Base-by-base conservation (phyloP, 2,113 vertebrate genomes). In the Mustela lutreola region DNA sequence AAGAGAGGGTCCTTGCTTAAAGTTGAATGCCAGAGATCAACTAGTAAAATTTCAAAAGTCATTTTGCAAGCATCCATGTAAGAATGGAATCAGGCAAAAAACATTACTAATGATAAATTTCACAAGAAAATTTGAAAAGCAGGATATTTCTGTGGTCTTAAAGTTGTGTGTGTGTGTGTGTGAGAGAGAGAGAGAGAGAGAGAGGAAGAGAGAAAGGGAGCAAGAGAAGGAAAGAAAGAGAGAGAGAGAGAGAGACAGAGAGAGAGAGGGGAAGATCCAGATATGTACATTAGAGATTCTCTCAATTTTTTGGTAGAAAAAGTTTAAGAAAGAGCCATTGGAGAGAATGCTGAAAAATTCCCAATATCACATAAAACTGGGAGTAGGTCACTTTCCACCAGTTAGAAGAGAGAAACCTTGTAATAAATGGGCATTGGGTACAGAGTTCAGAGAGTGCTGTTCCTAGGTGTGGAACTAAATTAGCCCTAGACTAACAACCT, bases 11-110 rank as follows among this genome's bases (percentile, higher is more conserved):
- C 87, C 22, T 75, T 75, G 67, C 33, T 86, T 89, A 81, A 7
- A 70, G 31, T 0, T n/a, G 19, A 75, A 11, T 70, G 7, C 70
- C 75, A 83, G 76, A 84, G 21, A 63, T 8, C 26, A 90, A 76
- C 5, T 28, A 50, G 81, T 36, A 92, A 94, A 83, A 56, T 42
- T 11, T 56, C 45, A 88, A 92, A 97, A 83, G 80, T 92, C 31
- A 78, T 93, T 93, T 95, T 75, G 21, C 22, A 90, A 85, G 19
- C 39, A 31, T 94, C n/a, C 7, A 63, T 14, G 50, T 65, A 75
- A 85, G 81, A 80, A 95, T 7, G 39, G 15, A 78, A 95, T 60
- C 12, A 79, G 70, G 24, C 26, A 50, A 95, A 78, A 85, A 89
- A 36, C 21, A 26, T 87, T 62, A 26, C 28, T 58, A 89, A 62